Base-by-base conservation (phyloP, 1,140 invertebrate species). In the Phenacoccus solenopsis region DNA sequence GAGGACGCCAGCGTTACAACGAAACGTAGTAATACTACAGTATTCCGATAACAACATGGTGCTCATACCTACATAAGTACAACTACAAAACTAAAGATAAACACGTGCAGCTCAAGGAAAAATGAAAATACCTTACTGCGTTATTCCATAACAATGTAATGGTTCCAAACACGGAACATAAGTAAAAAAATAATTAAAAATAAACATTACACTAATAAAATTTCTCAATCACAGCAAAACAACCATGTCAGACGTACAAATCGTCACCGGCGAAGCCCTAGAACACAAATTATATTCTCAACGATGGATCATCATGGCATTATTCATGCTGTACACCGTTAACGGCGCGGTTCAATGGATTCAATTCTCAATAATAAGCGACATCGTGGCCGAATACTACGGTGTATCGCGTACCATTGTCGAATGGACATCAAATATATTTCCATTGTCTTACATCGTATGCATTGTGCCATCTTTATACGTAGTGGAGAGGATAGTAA, bases 361-460 rank as follows among this genome's bases (percentile, higher is more conserved):
- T 73, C 89, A 94, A 79, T 94, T 90, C 83, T 88, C 88, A 75
- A 94, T 93, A 76, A 94, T 94, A 72, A 84, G 87, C 73, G 87
- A 90, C 77, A 85, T 90, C 70, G 83, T 93, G 5, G 79, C 75
- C 59, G 78, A 82, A 70, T 93, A 91, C 79, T 94, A 93, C 79
- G 81, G 82, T n/a, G 88, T 94, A 22, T 82, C 79, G 24, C 84
- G 82, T 68, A 84, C 86, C 49, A 84, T 84, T 71, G 89, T 98
- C 24, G 91, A 98, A 78, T 96, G 93, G 94, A 94, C 95, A 30
- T 96, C 94, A 16, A 93, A 98, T 88, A 88, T 98, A 73, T 99
- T 91, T 79, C 98, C 98, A 95, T 86, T 96, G 73, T 86, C 88
- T 1, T 99, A 98, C 78, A 94, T 98, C 75, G 92, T 94, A 9